Percentiles rank a stretch among this genome's conserved stretches.
Evolutionary conservation across 2,113 vertebrate species (phyloP).

Genomic region (Semnopithecus entellus): DNA sequence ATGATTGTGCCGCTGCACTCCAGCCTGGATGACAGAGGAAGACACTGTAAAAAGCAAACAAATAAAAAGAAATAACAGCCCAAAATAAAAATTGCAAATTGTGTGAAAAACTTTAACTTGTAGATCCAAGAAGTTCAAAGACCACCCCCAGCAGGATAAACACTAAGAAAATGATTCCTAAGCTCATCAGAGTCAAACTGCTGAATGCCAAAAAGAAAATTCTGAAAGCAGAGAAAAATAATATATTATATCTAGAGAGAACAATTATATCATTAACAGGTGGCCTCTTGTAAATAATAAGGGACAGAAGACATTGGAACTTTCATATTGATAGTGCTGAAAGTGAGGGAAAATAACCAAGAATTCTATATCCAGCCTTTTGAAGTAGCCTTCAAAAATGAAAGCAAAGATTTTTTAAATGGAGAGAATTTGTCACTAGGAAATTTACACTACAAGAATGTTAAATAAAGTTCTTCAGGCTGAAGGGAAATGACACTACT

Average conservation of each 20-base stretch:
- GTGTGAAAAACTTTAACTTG: neutral
- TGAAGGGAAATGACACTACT: neutral
- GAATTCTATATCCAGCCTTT: neutral
- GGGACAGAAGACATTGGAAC: neutral
- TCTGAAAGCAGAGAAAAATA: neutral
- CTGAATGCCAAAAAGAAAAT: neutral
- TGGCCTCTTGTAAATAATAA: neutral
- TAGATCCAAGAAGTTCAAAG: neutral
- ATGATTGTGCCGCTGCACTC: no score
- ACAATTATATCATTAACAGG: neutral
- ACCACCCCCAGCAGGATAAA: neutral
- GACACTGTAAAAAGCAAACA: no score
- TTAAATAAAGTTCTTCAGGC: neutral
- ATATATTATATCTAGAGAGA: neutral
- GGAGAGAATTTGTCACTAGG: neutral
- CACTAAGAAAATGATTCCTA: neutral
- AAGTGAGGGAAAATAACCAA: neutral
- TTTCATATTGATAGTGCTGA: neutral
- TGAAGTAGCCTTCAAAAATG: neutral
- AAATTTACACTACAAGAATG: neutral
- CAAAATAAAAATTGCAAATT: neutral
- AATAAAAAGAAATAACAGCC: neutral
- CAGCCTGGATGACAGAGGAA: no score
- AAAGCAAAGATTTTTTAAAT: neutral
- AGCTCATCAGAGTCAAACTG: neutral